Conservation (phyloP, 2,888 invertebrate genomes). For the Amphipoea lucens region DNA sequence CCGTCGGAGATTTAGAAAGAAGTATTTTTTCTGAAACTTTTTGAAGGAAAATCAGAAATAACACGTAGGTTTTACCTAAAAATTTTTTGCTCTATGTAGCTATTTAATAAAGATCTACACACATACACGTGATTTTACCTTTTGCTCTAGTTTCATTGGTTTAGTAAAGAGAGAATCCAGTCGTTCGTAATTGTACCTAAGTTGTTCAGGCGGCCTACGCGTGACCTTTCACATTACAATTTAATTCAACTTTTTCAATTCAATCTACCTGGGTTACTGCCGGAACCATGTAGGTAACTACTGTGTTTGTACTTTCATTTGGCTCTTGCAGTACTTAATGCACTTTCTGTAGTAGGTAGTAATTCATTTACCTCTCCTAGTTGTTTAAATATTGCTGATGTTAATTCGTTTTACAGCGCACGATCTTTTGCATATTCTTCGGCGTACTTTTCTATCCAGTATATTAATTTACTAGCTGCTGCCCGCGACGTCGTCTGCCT, state of each 20-base stretch:
- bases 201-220: constrained; percentile 28
- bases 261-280: constrained; percentile 22
- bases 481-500: too few relatives aligned
- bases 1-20: neutral
- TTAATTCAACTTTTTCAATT: constrained; percentile 48
- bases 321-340: neutral
- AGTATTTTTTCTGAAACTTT: neutral
- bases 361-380: too few relatives aligned
- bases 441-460: neutral
- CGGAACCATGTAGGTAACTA: neutral
- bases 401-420: neutral
- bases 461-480: neutral
- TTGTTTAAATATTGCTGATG: neutral
- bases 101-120: neutral
- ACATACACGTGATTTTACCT: neutral
- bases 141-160: constrained; percentile 27
- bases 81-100: neutral
- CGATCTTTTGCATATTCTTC: constrained; percentile 1
- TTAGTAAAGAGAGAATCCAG: constrained; percentile 26
- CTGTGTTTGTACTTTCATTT: neutral
- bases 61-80: neutral
- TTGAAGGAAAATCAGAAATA: neutral
- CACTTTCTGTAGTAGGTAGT: constrained; percentile 12
- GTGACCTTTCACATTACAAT: constrained; percentile 53
- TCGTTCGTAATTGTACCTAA: neutral